These are phyloP conservation scores for Parasteatoda tepidariorum DNA, from an alignment of 1,140 invertebrate genomes.

Conservation along the genomic window DNA sequence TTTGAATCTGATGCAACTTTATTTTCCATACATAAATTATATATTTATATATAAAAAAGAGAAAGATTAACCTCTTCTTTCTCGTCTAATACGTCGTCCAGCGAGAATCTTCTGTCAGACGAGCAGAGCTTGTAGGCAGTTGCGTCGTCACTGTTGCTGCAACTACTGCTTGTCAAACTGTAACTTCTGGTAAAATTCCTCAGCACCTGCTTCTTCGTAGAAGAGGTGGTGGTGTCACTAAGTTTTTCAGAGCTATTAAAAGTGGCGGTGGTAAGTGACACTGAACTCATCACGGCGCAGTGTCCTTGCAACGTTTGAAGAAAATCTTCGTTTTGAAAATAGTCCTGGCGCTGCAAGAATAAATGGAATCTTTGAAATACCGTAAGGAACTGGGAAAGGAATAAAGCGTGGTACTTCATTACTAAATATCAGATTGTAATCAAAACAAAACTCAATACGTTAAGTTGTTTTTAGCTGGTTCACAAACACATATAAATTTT, in stretches of 20 bases:
- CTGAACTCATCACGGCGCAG: conserved; percentile 41
- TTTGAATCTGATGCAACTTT: too few relatives aligned
- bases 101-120: conserved; percentile 33
- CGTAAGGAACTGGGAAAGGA: neutral
- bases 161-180: conserved; percentile 54
- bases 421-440: too few relatives aligned
- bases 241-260: conserved; percentile 39
- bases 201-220: conserved; percentile 12
- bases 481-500: neutral
- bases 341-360: neutral
- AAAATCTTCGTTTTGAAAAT: neutral
- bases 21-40: too few relatives aligned
- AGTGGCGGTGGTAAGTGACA: conserved; percentile 23
- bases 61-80: conserved; percentile 77
- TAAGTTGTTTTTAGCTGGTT: neutral
- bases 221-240: conserved; percentile 6
- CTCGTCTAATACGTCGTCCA: conserved; percentile 54
- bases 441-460: neutral
- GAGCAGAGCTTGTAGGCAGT: neutral
- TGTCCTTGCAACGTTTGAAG: neutral
- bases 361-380: neutral
- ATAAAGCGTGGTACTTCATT: neutral
- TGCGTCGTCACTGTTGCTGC: conserved; percentile 14
- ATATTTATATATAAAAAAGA: too few relatives aligned
- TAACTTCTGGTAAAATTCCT: conserved; percentile 50